These are phyloP conservation scores for Lasioglossum figueresi DNA, from an alignment of 2,888 invertebrate genomes.

Conservation along the genomic window DNA sequence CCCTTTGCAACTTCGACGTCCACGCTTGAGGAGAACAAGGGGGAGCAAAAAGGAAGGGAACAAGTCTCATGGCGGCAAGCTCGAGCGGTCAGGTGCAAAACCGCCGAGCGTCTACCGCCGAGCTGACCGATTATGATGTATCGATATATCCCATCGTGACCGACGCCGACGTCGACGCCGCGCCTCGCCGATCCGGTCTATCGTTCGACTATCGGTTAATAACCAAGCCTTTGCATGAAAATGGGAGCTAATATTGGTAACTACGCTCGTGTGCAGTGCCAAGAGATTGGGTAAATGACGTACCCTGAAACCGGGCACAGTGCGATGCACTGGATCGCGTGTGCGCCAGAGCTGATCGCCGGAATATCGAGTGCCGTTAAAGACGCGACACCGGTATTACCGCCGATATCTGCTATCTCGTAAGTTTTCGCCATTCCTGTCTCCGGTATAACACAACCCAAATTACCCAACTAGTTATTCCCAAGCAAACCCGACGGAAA, in stretches of 20 bases:
- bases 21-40: conserved; percentile 2
- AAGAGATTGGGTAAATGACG: conserved; percentile 16
- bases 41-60: conserved; percentile 1
- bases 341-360: not conserved
- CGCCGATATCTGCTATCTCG: not conserved
- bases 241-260: conserved; percentile 37
- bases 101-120: conserved; percentile 27
- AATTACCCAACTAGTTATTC: not conserved
- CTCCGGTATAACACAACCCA: not conserved
- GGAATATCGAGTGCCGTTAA: conserved; percentile 7
- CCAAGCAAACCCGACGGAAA: not conserved
- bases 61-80: conserved; percentile 48
- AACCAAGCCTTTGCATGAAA: conserved; percentile 42
- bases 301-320: not conserved
- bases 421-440: not conserved
- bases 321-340: not conserved
- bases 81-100: conserved; percentile 36
- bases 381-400: not conserved
- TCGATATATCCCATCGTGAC: conserved; percentile 49
- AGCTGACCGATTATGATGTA: conserved; percentile 71
- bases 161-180: conserved; percentile 16
- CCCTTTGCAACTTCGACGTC: conserved; percentile 32
- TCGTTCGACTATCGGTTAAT: conserved; percentile 28
- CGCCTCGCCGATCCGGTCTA: not conserved
- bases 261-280: not conserved